Conservation (phyloP, 2,888 invertebrate species). For the Leptothorax acervorum region DNA sequence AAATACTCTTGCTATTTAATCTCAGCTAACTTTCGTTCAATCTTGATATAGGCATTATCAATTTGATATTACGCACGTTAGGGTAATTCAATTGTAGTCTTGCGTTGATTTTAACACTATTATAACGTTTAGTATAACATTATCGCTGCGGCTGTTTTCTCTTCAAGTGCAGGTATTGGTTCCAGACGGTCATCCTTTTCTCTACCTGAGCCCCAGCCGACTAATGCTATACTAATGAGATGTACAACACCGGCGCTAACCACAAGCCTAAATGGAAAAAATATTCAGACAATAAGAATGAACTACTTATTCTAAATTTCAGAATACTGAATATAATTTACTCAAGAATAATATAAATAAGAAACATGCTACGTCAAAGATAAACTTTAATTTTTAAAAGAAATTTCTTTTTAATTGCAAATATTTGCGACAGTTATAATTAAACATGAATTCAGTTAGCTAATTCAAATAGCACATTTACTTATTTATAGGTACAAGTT, state of each 20-base stretch:
- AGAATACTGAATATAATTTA: not conserved
- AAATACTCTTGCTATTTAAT: slow-evolving; percentile 31
- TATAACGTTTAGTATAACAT: slow-evolving; percentile 89
- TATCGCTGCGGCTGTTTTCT: slow-evolving; percentile 94
- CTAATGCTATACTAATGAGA: slow-evolving; percentile 90
- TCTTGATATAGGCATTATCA: slow-evolving; percentile 2
- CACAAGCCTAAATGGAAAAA: slow-evolving; percentile 88
- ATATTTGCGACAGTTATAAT: not conserved
- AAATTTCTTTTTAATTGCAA: not conserved
- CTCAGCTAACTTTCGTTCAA: slow-evolving; percentile 35
- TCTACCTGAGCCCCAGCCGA: slow-evolving; percentile 91
- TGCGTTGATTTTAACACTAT: not conserved
- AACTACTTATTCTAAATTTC: not conserved
- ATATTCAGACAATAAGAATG: not conserved
- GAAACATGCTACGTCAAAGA: not conserved
- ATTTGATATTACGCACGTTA: not conserved
- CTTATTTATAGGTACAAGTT: not conserved
- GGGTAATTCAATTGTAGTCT: not conserved
- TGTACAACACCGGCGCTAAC: slow-evolving; percentile 90
- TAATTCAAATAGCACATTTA: not conserved
- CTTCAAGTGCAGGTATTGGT: slow-evolving; percentile 90
- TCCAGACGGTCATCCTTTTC: slow-evolving; percentile 87
- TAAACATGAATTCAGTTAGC: not conserved
- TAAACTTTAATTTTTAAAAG: not conserved
- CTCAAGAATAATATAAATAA: not conserved